Base-by-base conservation (phyloP, 2,888 invertebrate species). In the Spodoptera picta region DNA sequence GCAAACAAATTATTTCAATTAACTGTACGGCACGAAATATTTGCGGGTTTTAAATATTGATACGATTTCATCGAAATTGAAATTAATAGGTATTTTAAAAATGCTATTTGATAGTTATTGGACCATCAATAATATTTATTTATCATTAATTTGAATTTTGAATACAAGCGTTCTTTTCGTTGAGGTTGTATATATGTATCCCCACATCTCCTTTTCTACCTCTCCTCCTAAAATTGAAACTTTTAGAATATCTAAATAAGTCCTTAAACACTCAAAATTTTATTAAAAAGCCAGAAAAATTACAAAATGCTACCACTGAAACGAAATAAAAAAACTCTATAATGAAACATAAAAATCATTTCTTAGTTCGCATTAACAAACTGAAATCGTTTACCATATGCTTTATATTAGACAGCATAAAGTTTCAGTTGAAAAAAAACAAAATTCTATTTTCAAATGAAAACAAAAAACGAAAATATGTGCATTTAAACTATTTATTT, bases 401-500 rank as follows among this genome's bases (percentile, higher is more conserved):
- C n/a, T n/a, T n/a, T n/a, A 31, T 19, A 10, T 24, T 43, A 46
- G 45, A 43, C 53, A 51, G 46, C 48, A 69, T 46, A 61, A 54
- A 57, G 12, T 27, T 58, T 43, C 41, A 47, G 65, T 55, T 42
- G 51, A 61, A 66, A 57, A 57, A 66, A 57, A 57, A n/a, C 12
- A 50, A 23, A 23, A 48, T 65, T 60, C 19, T 49, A 59, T 54
- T 60, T 59, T 47, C 46, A 47, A 57, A 48, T 51, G 14, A 12
- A 51, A 48, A 47, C n/a, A 56, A 66, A 61, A 23, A 51, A 67
- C 24, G 4, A 47, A 47, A 47, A 47, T 57, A 4, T 48, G 53
- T 19, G 27, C 55, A 57, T 60, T 60, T 60, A 23, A 24, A 72
- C 9, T 36, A 77, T 69, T 61, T 66, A 64, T 69, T 68, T 65